phyloP scores from a whole-genome alignment of 2,113 vertebrate species.

The Clarias gariepinus region DNA sequence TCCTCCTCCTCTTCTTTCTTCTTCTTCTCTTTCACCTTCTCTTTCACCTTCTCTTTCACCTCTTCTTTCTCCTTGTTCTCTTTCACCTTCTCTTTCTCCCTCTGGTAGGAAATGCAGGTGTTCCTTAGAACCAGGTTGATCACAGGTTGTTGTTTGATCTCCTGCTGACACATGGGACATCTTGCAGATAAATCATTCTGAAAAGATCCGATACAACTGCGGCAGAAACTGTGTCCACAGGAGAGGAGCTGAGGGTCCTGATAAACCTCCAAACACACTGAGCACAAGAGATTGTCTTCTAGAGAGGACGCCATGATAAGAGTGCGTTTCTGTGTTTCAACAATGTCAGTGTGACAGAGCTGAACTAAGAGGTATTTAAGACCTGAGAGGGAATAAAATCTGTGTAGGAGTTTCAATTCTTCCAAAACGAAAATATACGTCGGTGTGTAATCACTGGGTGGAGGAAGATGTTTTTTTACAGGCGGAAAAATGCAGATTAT shows the following conservation, averaged over 20 bases:
- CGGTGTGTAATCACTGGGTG: neutral
- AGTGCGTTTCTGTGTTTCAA: neutral
- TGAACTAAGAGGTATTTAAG: neutral
- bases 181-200: neutral
- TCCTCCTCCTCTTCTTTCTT: neutral
- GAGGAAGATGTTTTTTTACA: neutral
- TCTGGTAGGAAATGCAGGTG: conserved; percentile 26
- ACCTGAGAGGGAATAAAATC: too few species aligned
- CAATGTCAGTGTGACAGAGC: neutral
- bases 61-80: too few species aligned
- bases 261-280: conserved; percentile 17
- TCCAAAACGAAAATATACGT: neutral
- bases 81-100: neutral
- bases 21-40: too few species aligned
- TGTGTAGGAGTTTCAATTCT: neutral
- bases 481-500: neutral
- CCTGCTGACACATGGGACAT: conserved; percentile 18
- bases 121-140: conserved; percentile 23
- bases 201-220: neutral
- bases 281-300: neutral
- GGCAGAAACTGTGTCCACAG: conserved; percentile 37
- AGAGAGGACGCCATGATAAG: conserved; percentile 10
- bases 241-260: conserved; percentile 21
- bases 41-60: too few species aligned
- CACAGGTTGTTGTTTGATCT: neutral